These are phyloP conservation scores for Heterodera filipjevi DNA, from an alignment of 2,888 invertebrate species.

Conservation along the genomic window DNA sequence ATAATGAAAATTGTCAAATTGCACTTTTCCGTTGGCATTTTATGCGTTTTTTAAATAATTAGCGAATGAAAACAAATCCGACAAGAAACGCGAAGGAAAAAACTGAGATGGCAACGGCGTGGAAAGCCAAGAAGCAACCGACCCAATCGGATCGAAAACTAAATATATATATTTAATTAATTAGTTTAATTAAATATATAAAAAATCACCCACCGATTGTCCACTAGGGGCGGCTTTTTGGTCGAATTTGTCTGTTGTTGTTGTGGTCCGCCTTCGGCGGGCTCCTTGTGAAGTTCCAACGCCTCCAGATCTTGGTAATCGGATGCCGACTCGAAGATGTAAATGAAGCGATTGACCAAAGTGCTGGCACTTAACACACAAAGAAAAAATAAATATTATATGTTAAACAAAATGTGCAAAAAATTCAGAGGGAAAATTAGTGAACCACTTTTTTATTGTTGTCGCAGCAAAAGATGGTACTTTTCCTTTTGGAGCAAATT, in stretches of 20 bases:
- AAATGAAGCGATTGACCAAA: slow-evolving; percentile 59
- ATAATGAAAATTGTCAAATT: too few relatives aligned
- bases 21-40: too few relatives aligned
- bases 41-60: neutral
- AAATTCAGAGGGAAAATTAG: neutral
- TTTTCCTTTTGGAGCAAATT: too few relatives aligned
- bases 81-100: slow-evolving; percentile 55
- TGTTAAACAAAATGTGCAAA: neutral
- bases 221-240: slow-evolving; percentile 7
- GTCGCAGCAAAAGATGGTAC: too few relatives aligned
- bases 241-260: neutral
- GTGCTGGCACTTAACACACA: slow-evolving; percentile 51
- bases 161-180: too few relatives aligned
- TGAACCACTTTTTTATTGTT: too few relatives aligned
- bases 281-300: slow-evolving; percentile 54
- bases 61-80: slow-evolving; percentile 48
- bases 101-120: slow-evolving; percentile 51
- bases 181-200: slow-evolving; percentile 7
- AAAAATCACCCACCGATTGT: slow-evolving; percentile 4
- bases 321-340: slow-evolving; percentile 55
- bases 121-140: slow-evolving; percentile 59
- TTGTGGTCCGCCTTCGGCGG: slow-evolving; percentile 24
- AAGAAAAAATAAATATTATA: neutral
- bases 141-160: slow-evolving; percentile 58
- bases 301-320: slow-evolving; percentile 43